A percentile compares a stretch with the other conserved stretches of the same genome.
Conservation (phyloP, 2,888 invertebrate species). For the Neoascia interrupta region DNA sequence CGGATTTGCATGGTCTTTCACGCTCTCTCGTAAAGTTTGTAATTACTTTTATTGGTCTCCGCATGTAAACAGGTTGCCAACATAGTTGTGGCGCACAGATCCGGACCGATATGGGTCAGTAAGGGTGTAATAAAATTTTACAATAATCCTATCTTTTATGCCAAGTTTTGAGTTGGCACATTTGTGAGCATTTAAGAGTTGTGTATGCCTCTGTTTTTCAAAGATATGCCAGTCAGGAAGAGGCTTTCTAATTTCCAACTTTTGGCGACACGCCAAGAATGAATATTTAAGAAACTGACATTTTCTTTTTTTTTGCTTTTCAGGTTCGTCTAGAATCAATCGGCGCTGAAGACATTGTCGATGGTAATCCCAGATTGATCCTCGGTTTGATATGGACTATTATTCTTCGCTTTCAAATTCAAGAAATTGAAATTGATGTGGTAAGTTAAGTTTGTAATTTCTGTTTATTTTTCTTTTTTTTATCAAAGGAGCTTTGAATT, state of each 20-base stretch:
- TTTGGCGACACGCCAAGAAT: too few relatives aligned
- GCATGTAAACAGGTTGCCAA: background rate
- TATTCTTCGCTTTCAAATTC: conserved; percentile 98
- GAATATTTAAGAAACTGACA: too few relatives aligned
- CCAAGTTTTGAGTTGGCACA: too few relatives aligned
- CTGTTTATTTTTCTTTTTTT: background rate
- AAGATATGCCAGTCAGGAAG: too few relatives aligned
- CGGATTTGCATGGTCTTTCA: background rate
- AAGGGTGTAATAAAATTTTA: background rate
- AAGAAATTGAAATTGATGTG: conserved; percentile 98
- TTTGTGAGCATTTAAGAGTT: background rate
- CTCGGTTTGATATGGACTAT: conserved; percentile 99
- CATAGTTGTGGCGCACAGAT: background rate
- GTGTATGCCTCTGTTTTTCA: too few relatives aligned
- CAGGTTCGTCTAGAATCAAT: conserved; percentile 98
- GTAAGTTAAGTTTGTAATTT: conserved; percentile 82
- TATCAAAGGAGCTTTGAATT: too few relatives aligned
- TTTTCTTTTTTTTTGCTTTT: background rate
- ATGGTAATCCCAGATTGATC: conserved; percentile 97
- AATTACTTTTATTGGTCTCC: conserved; percentile 20
- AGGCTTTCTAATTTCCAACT: too few relatives aligned
- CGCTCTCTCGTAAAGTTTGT: conserved; percentile 3
- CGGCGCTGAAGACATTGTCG: conserved; percentile 99
- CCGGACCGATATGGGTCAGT: conserved; percentile 20
- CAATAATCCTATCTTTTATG: too few relatives aligned